These are phyloP conservation scores for Chlorops oryzae DNA, from an alignment of 1,140 invertebrate genomes.

Conservation along the genomic window DNA sequence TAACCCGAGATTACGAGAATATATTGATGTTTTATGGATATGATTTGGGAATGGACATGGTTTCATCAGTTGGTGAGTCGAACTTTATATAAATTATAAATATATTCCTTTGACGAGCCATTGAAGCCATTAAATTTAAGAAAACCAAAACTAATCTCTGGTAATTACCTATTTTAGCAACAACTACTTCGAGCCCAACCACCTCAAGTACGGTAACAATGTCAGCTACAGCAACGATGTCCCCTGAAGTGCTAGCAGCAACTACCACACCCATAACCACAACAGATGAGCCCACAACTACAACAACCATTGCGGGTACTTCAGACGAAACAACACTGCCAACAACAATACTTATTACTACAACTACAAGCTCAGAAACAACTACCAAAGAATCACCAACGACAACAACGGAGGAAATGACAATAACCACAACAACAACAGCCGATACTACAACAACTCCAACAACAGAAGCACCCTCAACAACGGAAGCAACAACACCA, in stretches of 20 bases:
- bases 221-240: slow-evolving; percentile 9
- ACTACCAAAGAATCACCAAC: slow-evolving; percentile 20
- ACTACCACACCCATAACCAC: slow-evolving; percentile 14
- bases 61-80: slow-evolving; percentile 25
- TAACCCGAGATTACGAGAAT: slow-evolving; percentile 62
- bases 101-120: too few species aligned
- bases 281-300: slow-evolving; percentile 17
- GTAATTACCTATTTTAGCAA: slow-evolving; percentile 12
- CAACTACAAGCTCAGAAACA: slow-evolving; percentile 14
- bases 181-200: slow-evolving; percentile 24
- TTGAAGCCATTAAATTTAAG: not conserved
- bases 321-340: slow-evolving; percentile 1
- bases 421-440: slow-evolving; percentile 12
- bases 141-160: slow-evolving; percentile 7
- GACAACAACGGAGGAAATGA: slow-evolving; percentile 3
- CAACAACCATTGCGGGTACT: slow-evolving; percentile 11
- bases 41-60: slow-evolving; percentile 52
- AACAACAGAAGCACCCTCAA: slow-evolving; percentile 18
- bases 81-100: slow-evolving; percentile 7
- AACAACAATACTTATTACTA: not conserved
- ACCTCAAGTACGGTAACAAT: slow-evolving; percentile 25
- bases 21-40: slow-evolving; percentile 72
- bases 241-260: slow-evolving; percentile 8
- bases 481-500: slow-evolving; percentile 19
- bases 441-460: slow-evolving; percentile 15